Percentiles rank a stretch among this genome's conserved stretches.
Conservation (phyloP, 2,797 vertebrate genomes). For the Pogoniulus pusillus region DNA sequence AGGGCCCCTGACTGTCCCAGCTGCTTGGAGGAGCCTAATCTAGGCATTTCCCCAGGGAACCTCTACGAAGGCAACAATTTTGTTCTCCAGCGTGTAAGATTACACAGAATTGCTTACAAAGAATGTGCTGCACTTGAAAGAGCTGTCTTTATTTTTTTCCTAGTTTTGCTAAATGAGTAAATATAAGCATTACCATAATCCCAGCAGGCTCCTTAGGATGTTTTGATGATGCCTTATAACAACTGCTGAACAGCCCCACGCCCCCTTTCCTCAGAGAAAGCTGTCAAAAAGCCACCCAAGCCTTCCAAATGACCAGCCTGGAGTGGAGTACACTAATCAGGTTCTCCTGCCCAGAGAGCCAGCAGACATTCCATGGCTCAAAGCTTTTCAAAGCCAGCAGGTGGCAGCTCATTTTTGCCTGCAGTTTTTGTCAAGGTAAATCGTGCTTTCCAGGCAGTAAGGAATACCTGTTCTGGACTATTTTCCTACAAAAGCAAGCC, state of each 20-base stretch:
- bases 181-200: background rate
- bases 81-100: constrained; percentile 24
- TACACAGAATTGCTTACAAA: background rate
- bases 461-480: background rate
- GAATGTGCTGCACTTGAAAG: background rate
- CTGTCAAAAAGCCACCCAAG: background rate
- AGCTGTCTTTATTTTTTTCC: background rate
- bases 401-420: constrained; percentile 27
- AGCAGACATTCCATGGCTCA: background rate
- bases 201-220: background rate
- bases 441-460: background rate
- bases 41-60: constrained; percentile 30
- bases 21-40: constrained; percentile 10
- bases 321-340: rapidly evolving
- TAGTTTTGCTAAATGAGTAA: background rate
- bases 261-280: background rate
- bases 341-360: background rate
- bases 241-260: background rate
- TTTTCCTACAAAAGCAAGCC: background rate
- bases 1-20: constrained; percentile 49
- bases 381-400: background rate
- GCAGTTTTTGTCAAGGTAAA: background rate
- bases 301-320: background rate
- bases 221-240: background rate
- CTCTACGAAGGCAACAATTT: background rate